phyloP scores from a whole-genome alignment of 1,140 invertebrate species.

The Sinonovacula constricta region DNA sequence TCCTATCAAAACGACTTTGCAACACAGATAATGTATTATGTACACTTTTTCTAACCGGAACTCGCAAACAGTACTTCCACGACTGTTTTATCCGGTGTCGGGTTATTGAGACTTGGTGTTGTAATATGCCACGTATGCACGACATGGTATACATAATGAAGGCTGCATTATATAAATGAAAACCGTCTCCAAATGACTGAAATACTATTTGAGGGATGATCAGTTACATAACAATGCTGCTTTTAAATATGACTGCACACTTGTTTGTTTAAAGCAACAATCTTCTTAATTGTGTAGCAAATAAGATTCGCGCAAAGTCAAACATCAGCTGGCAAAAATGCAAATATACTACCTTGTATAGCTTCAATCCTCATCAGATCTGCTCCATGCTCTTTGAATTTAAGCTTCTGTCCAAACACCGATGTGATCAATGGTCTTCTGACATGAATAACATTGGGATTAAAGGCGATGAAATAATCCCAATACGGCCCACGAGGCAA shows the following conservation, averaged over 20 bases:
- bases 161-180: not conserved
- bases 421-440: not conserved
- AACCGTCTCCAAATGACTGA: not conserved
- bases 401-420: conserved; percentile 2
- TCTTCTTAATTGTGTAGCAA: too few relatives aligned
- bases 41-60: not conserved
- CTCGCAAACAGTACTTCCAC: not conserved
- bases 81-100: not conserved
- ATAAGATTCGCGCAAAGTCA: too few relatives aligned
- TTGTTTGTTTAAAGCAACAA: too few relatives aligned
- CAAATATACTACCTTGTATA: too few relatives aligned
- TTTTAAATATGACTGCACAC: too few relatives aligned
- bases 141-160: not conserved
- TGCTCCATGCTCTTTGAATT: not conserved
- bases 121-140: not conserved
- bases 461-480: not conserved
- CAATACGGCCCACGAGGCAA: conserved; percentile 12
- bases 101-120: not conserved
- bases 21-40: not conserved
- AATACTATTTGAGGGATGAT: not conserved
- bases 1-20: too few relatives aligned
- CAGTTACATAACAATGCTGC: too few relatives aligned
- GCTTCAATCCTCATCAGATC: conserved; percentile 35
- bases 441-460: too few relatives aligned
- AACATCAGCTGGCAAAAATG: too few relatives aligned